Evolutionary conservation across 2,113 vertebrate species (phyloP).

Genomic region (Microcebus tavaratra): DNA sequence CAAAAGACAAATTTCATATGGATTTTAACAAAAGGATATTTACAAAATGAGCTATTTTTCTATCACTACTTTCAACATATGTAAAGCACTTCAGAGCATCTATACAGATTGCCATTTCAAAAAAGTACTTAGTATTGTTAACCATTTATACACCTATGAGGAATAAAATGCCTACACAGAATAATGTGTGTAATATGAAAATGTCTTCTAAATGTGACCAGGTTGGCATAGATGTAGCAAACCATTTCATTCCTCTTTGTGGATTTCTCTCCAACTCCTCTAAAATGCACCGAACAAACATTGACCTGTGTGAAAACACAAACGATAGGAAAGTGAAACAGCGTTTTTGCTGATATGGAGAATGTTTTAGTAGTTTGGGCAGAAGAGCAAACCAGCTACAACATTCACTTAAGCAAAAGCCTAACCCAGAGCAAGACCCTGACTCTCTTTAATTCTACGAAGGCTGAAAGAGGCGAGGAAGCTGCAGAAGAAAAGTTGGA

Average conservation of each 20-base stretch:
- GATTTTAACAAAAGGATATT: neutral
- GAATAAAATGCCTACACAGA: neutral
- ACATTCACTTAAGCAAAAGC: neutral
- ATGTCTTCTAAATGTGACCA: neutral
- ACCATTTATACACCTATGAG: neutral
- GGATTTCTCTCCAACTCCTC: neutral
- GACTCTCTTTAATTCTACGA: neutral
- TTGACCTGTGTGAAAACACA: neutral
- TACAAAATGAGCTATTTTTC: neutral
- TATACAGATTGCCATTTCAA: neutral
- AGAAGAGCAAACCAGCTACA: neutral
- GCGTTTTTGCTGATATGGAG: neutral
- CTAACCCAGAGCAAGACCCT: neutral
- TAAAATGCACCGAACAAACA: neutral
- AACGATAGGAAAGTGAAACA: neutral
- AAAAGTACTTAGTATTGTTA: neutral
- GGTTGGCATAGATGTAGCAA: neutral
- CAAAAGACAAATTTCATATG: neutral
- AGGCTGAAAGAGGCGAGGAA: neutral
- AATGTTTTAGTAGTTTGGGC: neutral
- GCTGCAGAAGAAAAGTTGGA: neutral
- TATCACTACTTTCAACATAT: neutral
- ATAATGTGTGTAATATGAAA: neutral
- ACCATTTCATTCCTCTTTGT: neutral
- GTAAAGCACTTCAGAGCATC: neutral